These are phyloP conservation scores for Unio pictorum DNA, from an alignment of 2,888 invertebrate genomes.

Conservation along the genomic window DNA sequence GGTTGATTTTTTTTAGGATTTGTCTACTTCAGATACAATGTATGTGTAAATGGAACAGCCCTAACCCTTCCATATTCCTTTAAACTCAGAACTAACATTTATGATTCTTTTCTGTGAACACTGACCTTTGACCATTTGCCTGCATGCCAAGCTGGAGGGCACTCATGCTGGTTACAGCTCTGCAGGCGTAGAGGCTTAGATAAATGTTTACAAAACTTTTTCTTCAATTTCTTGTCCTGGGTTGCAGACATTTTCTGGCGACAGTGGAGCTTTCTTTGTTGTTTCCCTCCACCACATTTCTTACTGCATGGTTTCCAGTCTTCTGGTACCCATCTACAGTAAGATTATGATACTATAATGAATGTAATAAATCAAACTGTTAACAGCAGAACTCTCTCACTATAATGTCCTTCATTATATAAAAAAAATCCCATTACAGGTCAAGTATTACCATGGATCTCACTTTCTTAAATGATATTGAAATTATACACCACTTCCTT, in stretches of 20 bases:
- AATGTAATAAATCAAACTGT: too few species aligned
- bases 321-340: slow-evolving; percentile 50
- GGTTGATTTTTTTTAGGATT: too few species aligned
- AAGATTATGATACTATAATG: background rate
- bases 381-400: too few species aligned
- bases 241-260: slow-evolving; percentile 60
- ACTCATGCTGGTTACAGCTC: slow-evolving; percentile 56
- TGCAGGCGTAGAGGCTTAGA: slow-evolving; percentile 46
- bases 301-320: slow-evolving; percentile 75
- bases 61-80: background rate
- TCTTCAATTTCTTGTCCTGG: slow-evolving; percentile 39
- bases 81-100: background rate
- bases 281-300: slow-evolving; percentile 79
- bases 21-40: too few species aligned
- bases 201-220: slow-evolving; percentile 46
- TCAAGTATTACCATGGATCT: too few species aligned
- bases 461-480: too few species aligned
- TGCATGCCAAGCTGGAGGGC: slow-evolving; percentile 84
- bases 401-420: too few species aligned
- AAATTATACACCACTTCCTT: too few species aligned
- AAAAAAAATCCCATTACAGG: too few species aligned
- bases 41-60: too few species aligned
- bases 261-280: slow-evolving; percentile 78
- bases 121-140: slow-evolving; percentile 92
- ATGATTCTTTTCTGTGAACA: slow-evolving; percentile 17